phyloP scores from a whole-genome alignment of 2,797 vertebrate genomes.

The Ciconia nigra region DNA sequence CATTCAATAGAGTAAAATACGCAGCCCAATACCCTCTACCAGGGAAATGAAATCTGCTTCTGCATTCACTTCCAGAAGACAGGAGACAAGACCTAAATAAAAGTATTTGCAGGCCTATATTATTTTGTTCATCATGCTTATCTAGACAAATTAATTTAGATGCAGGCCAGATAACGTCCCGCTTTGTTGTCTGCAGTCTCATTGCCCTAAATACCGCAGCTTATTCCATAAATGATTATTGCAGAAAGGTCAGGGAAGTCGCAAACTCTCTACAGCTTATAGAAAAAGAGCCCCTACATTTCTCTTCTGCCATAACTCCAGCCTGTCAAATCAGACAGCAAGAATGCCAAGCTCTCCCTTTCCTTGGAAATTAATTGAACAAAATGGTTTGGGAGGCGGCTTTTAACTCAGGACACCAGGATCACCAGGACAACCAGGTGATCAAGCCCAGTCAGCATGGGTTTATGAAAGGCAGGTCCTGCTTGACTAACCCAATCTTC shows the following conservation, averaged over 20 bases:
- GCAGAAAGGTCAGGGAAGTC: neutral
- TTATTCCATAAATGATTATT: neutral
- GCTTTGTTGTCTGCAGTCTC: neutral
- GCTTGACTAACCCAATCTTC: no score
- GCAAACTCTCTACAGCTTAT: neutral
- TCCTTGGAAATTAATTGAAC: neutral
- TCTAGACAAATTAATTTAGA: constrained; percentile 22
- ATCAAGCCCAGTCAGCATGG: no score
- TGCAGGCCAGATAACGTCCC: neutral
- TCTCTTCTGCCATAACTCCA: neutral
- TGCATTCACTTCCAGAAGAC: neutral
- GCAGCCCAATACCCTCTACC: neutral
- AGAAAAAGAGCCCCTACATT: neutral
- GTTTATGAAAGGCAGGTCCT: no score
- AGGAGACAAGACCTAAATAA: neutral
- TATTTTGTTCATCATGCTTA: constrained; percentile 1
- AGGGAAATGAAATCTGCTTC: neutral
- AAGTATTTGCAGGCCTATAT: neutral
- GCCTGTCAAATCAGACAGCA: neutral
- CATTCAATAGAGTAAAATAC: neutral
- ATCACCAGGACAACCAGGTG: no score
- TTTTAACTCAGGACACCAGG: neutral
- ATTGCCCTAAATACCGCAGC: neutral
- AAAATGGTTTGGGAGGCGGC: neutral
- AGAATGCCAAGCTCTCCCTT: neutral